Evolutionary conservation across 1,140 invertebrate species (phyloP).

Genomic region (Papilio helenus): DNA sequence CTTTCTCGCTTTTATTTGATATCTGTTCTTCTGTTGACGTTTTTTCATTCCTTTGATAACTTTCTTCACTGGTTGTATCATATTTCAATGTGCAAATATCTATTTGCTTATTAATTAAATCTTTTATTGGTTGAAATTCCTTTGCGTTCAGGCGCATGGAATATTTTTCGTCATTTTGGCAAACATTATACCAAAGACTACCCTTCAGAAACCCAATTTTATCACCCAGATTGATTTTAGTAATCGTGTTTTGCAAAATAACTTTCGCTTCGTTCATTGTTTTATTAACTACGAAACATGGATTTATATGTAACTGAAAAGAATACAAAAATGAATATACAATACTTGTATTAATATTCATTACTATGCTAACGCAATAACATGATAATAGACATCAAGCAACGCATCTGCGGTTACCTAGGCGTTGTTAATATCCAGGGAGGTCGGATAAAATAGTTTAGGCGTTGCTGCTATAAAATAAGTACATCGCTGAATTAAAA

Average conservation of each 20-base stretch:
- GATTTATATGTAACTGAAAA: constrained; percentile 71
- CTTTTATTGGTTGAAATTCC: constrained; percentile 3
- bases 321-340: constrained; percentile 19
- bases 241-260: constrained; percentile 48
- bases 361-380: not conserved
- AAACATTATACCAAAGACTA: constrained; percentile 61
- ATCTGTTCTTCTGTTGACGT: not conserved
- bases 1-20: not conserved
- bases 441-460: too few species aligned
- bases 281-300: constrained; percentile 64
- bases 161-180: not conserved
- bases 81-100: not conserved
- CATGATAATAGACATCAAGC: not conserved
- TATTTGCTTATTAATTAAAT: not conserved
- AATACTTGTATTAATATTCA: not conserved
- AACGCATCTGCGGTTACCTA: too few species aligned
- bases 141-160: not conserved
- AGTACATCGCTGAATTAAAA: not conserved
- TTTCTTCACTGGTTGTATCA: not conserved
- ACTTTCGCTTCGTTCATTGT: constrained; percentile 50
- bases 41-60: constrained; percentile 2
- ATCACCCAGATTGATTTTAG: constrained; percentile 58
- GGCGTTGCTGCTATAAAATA: not conserved
- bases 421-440: too few species aligned
- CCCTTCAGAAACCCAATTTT: constrained; percentile 67